phyloP scores from a whole-genome alignment of 2,113 vertebrate species.

The Pitta sordida region DNA sequence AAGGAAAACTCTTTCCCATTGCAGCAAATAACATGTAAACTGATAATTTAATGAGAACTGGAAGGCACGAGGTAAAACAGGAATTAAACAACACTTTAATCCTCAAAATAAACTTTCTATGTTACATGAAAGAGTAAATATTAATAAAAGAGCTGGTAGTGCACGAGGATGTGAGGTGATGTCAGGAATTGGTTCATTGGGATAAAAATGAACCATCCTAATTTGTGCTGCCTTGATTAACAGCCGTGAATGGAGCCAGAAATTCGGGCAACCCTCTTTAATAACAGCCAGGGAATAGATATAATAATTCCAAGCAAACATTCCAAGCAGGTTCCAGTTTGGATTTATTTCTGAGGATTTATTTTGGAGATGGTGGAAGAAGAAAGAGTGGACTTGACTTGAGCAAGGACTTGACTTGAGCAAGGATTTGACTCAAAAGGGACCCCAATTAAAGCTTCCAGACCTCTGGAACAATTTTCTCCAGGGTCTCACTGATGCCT shows the following conservation, averaged over 20 bases:
- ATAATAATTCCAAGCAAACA: too few relatives aligned
- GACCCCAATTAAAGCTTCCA: neutral
- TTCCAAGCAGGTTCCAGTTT: too few relatives aligned
- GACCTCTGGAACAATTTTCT: neutral
- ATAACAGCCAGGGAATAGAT: too few relatives aligned
- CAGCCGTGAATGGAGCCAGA: neutral
- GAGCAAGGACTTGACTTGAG: neutral
- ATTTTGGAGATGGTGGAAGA: neutral
- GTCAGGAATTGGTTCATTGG: neutral
- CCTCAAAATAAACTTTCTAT: neutral
- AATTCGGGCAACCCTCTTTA: neutral
- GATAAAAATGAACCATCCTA: slow-evolving; percentile 23
- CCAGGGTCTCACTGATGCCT: neutral
- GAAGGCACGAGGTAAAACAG: slow-evolving; percentile 38
- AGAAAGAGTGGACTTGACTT: neutral
- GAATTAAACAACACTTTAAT: slow-evolving; percentile 31
- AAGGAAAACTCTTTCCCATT: slow-evolving; percentile 19
- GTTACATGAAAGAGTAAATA: neutral
- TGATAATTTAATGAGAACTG: slow-evolving; percentile 40
- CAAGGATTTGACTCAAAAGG: neutral
- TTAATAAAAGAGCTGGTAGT: neutral
- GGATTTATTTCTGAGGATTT: too few relatives aligned
- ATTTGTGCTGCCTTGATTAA: neutral
- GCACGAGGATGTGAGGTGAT: neutral
- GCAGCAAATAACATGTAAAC: slow-evolving; percentile 29